Conservation (phyloP, 2,113 vertebrate genomes). For the Conger conger region DNA sequence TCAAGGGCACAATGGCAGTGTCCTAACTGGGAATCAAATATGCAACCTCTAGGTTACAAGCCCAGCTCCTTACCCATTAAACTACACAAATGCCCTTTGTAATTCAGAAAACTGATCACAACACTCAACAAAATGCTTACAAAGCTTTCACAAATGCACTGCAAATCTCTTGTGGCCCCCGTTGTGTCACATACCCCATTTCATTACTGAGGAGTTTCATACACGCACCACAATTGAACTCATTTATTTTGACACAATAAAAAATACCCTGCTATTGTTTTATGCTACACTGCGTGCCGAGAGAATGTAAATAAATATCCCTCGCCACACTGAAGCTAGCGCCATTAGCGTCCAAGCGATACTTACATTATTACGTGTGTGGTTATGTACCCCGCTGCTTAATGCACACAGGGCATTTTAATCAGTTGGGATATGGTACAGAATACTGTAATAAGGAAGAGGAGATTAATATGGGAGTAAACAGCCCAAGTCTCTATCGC, state of each 20-base stretch:
- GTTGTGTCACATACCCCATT: neutral
- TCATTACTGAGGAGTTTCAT: neutral
- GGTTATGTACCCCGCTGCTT: neutral
- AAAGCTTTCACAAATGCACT: neutral
- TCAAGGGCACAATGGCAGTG: no score
- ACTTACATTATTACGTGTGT: neutral
- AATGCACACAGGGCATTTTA: neutral
- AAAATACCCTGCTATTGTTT: neutral
- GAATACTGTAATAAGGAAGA: neutral
- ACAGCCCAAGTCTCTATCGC: neutral
- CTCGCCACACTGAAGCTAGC: no score
- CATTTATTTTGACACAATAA: neutral
- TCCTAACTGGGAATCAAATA: no score
- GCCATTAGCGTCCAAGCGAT: neutral
- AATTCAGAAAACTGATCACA: no score
- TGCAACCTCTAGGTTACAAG: no score
- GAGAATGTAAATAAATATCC: no score
- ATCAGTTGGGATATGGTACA: neutral
- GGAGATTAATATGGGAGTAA: neutral
- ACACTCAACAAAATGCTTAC: neutral
- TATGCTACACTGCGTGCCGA: no score
- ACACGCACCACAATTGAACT: neutral
- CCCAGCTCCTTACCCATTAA: no score
- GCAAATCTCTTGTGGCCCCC: neutral
- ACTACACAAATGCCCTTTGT: no score